Conservation (phyloP, 2,113 vertebrate genomes). For the Collichthys lucidus region DNA sequence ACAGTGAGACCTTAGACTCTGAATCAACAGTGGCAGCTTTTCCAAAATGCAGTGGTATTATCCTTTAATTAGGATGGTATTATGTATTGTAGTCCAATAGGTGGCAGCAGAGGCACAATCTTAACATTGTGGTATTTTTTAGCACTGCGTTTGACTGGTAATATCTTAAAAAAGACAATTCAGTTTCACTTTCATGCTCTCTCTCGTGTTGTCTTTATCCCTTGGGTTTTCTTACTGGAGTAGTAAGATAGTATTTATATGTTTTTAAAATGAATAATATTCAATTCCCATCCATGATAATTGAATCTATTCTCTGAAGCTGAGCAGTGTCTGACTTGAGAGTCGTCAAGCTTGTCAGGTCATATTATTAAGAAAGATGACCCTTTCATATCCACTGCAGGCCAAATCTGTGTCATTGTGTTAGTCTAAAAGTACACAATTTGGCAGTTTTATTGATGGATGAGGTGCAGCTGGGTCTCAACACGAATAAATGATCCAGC, state of each 20-base stretch:
- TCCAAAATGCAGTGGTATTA: neutral
- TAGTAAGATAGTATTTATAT: neutral
- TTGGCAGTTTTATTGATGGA: too few species aligned
- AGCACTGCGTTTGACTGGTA: too few species aligned
- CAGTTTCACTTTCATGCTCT: neutral
- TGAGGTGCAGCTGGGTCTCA: neutral
- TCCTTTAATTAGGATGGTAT: neutral
- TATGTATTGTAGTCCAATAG: slow-evolving; percentile 24
- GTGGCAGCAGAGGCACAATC: slow-evolving; percentile 54
- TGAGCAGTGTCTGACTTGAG: neutral
- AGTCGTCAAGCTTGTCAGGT: neutral
- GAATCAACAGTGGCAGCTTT: neutral
- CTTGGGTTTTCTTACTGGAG: neutral
- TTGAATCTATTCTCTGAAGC: neutral
- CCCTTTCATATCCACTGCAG: neutral
- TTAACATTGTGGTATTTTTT: neutral
- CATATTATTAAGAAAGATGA: neutral
- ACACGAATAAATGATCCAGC: neutral
- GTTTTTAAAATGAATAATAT: neutral
- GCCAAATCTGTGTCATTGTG: neutral
- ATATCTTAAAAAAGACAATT: too few species aligned
- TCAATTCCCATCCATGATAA: neutral
- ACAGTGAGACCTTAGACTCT: neutral
- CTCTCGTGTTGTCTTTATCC: neutral
- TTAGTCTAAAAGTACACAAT: neutral